A percentile compares a stretch with the other conserved stretches of the same genome.
Evolutionary conservation across 1,140 invertebrate species (phyloP).

Genomic region (Caenorhabditis elegans): DNA sequence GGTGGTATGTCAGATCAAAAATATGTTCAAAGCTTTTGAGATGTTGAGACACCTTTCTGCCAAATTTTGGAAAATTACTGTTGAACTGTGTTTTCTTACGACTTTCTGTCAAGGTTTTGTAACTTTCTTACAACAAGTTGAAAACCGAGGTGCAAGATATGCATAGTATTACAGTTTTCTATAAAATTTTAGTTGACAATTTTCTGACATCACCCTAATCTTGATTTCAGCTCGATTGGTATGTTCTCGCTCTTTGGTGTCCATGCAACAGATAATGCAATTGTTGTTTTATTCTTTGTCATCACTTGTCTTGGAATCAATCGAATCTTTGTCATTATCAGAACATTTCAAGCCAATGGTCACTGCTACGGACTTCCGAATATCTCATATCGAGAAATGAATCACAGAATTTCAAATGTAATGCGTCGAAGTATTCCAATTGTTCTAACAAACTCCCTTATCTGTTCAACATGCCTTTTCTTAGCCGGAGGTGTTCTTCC

Average conservation of each 20-base stretch:
- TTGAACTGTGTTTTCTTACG: no score
- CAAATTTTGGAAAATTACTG: no score
- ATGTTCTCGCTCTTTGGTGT: constrained; percentile 79
- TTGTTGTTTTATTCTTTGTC: constrained; percentile 91
- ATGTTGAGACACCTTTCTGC: no score
- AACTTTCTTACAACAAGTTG: no score
- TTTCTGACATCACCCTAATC: no score
- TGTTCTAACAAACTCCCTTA: constrained; percentile 72
- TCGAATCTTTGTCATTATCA: constrained; percentile 88
- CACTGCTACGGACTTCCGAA: neutral
- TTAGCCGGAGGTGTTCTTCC: neutral
- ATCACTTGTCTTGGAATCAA: constrained; percentile 91
- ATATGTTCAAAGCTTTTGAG: no score
- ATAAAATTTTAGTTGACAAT: no score
- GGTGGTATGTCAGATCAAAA: neutral
- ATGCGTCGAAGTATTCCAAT: constrained; percentile 16
- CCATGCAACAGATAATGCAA: constrained; percentile 80
- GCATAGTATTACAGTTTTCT: no score
- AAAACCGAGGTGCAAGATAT: no score
- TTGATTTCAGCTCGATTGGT: constrained; percentile 78
- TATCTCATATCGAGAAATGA: neutral
- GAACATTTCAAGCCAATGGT: neutral
- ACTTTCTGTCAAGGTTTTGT: no score
- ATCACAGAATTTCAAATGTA: neutral
- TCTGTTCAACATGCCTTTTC: constrained; percentile 70